Conservation (phyloP, 2,888 invertebrate genomes). For the Callinectes sapidus region DNA sequence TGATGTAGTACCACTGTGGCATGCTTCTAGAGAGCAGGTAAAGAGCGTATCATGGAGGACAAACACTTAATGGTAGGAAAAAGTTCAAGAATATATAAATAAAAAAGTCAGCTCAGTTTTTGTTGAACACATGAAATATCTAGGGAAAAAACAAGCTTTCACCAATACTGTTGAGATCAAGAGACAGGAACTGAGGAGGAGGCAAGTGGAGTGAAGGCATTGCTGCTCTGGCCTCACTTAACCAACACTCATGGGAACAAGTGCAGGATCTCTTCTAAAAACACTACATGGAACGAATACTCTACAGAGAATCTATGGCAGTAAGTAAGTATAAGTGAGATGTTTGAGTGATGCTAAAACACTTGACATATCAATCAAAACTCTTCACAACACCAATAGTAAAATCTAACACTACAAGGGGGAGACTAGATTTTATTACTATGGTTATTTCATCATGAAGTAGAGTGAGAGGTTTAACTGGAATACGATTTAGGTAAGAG, state of each 20-base stretch:
- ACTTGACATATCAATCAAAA: not conserved
- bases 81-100: not conserved
- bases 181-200: not conserved
- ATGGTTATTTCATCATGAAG: not conserved
- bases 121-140: not conserved
- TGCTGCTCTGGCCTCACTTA: not conserved
- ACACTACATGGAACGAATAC: constrained; percentile 2
- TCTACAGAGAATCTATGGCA: constrained; percentile 18
- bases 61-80: not conserved
- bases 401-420: not conserved
- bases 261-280: not conserved
- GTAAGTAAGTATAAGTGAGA: not conserved
- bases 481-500: not conserved
- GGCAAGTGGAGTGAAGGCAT: not conserved
- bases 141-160: not conserved
- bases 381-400: constrained; percentile 14
- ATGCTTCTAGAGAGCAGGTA: constrained; percentile 22
- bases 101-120: not conserved
- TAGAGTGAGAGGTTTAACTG: not conserved
- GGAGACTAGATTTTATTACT: not conserved
- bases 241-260: not conserved
- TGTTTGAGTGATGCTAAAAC: constrained; percentile 5
- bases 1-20: not conserved
- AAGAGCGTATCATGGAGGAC: not conserved
- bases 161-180: not conserved